These are phyloP conservation scores for Hydrolagus affinis DNA, from an alignment of 2,113 vertebrate species.

Conservation along the genomic window DNA sequence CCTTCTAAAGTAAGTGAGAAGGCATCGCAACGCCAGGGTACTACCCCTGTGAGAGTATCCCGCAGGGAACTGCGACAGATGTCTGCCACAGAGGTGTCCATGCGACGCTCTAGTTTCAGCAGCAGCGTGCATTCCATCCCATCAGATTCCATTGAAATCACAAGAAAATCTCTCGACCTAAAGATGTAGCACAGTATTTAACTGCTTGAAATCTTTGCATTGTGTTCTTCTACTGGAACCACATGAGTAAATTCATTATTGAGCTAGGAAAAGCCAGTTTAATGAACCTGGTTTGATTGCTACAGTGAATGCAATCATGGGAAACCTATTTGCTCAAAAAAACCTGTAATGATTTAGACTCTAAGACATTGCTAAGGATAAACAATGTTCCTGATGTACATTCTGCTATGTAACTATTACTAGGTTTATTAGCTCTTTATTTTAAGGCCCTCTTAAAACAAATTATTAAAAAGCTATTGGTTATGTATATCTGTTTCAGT, in stretches of 20 bases:
- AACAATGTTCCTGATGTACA: neutral
- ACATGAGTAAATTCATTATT: neutral
- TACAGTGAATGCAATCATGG: neutral
- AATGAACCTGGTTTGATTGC: neutral
- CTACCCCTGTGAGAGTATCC: constrained; percentile 57
- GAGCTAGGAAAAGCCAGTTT: neutral
- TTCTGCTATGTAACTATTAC: neutral
- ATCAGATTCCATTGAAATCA: constrained; percentile 61
- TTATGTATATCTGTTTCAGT: neutral
- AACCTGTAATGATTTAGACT: neutral
- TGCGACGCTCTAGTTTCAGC: constrained; percentile 47
- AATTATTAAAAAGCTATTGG: too few species aligned
- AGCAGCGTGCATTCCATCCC: constrained; percentile 47
- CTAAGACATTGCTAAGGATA: neutral
- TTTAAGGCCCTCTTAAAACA: neutral
- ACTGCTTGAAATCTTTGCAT: neutral
- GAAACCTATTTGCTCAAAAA: neutral
- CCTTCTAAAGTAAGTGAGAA: constrained; percentile 39
- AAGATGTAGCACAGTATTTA: constrained; percentile 42
- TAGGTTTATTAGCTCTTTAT: neutral
- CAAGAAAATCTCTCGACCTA: constrained; percentile 46
- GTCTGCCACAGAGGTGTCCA: constrained; percentile 50
- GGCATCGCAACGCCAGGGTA: constrained; percentile 38
- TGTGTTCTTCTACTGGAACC: neutral
- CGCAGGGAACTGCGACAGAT: constrained; percentile 63